Evolutionary conservation across 2,888 invertebrate genomes (phyloP).

Genomic region (Protonemura montana): DNA sequence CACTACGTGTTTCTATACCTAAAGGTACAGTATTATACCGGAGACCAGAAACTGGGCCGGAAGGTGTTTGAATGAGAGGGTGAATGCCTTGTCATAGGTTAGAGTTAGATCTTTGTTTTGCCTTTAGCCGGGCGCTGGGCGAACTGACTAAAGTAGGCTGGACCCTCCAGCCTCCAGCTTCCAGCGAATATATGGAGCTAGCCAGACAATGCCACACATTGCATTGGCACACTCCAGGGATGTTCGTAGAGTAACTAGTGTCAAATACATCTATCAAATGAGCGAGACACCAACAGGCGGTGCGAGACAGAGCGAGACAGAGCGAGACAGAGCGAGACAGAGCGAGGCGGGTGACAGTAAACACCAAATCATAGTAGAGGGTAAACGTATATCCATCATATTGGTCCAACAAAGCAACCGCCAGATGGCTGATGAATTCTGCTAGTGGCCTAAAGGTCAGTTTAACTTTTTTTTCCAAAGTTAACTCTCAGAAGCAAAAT

Average conservation of each 20-base stretch:
- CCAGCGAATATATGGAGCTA: background rate
- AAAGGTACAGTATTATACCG: background rate
- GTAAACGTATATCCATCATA: constrained; percentile 38
- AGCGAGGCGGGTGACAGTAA: background rate
- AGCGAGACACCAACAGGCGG: constrained; percentile 15
- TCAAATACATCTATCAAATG: constrained; percentile 35
- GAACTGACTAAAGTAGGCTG: background rate
- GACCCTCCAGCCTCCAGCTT: background rate
- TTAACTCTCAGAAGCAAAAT: too few species aligned
- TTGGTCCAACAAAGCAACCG: background rate
- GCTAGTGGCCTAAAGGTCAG: background rate
- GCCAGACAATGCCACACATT: constrained; percentile 25
- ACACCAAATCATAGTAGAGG: constrained; percentile 41
- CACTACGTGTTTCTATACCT: background rate
- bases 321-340: background rate
- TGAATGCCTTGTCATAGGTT: background rate
- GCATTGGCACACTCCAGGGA: constrained; percentile 26
- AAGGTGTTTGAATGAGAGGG: background rate
- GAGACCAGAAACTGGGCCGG: background rate
- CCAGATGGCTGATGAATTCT: background rate
- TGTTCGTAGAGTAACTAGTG: constrained; percentile 9
- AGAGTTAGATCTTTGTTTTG: constrained; percentile 3
- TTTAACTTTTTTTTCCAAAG: too few species aligned
- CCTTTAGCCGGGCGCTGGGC: background rate
- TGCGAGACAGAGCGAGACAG: too few species aligned